Percentiles rank a stretch among this genome's conserved stretches.
phyloP scores from a whole-genome alignment of 1,140 invertebrate species.

The Aphelinus certus region DNA sequence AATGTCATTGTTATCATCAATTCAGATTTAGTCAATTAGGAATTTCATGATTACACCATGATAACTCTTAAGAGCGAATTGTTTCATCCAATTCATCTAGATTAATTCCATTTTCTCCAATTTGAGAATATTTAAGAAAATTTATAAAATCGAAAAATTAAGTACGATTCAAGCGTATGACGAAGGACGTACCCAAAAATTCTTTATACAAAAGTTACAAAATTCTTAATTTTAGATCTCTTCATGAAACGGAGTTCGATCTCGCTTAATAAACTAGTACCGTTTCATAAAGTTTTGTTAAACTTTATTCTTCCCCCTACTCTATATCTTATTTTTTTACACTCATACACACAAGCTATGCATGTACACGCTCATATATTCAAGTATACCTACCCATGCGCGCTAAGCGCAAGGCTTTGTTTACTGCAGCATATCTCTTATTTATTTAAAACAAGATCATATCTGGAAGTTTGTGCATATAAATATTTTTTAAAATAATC shows the following conservation, averaged over 20 bases:
- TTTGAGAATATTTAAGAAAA: too few species aligned
- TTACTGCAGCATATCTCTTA: conserved; percentile 3
- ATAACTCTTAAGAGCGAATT: too few species aligned
- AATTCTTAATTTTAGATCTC: too few species aligned
- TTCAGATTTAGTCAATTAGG: too few species aligned
- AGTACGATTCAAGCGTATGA: too few species aligned
- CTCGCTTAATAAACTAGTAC: conserved; percentile 1
- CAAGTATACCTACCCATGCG: not conserved
- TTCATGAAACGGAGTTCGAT: not conserved
- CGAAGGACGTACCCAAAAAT: too few species aligned
- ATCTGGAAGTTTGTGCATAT: conserved; percentile 3
- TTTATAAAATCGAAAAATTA: too few species aligned
- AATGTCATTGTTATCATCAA: too few species aligned
- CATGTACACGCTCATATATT: not conserved
- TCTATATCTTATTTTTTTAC: conserved; percentile 16
- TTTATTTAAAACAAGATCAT: conserved; percentile 7
- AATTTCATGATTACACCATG: too few species aligned
- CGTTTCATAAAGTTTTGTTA: conserved; percentile 20
- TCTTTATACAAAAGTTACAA: too few species aligned
- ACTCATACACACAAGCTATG: not conserved
- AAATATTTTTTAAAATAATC: conserved; percentile 23
- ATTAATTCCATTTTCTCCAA: too few species aligned
- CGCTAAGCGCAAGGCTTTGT: conserved; percentile 1
- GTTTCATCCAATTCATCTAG: too few species aligned
- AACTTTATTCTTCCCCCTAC: not conserved